phyloP scores from a whole-genome alignment of 2,113 vertebrate species.

The Ictalurus punctatus region DNA sequence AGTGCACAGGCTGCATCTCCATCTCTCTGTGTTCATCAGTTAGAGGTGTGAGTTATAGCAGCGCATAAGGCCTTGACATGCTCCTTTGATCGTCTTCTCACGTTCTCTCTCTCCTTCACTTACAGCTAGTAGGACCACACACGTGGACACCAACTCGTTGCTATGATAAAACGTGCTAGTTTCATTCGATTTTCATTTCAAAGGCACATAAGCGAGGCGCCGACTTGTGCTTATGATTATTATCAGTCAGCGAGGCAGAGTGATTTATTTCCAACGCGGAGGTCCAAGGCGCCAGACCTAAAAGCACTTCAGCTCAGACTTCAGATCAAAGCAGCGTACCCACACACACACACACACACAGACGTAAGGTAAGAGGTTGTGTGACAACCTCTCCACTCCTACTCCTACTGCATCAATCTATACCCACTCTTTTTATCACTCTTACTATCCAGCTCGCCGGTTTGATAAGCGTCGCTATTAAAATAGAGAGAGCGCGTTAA shows the following conservation, averaged over 20 bases:
- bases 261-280: conserved; percentile 33
- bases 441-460: too few relatives aligned
- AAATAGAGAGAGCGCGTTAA: not conserved
- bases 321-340: conserved; percentile 35
- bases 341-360: not conserved
- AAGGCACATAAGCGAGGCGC: conserved; percentile 16
- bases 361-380: not conserved
- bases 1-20: not conserved
- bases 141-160: conserved; percentile 22
- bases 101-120: conserved; percentile 18
- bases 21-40: not conserved
- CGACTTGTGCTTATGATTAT: conserved; percentile 48
- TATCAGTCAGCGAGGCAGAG: conserved; percentile 46
- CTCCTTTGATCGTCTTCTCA: conserved; percentile 36
- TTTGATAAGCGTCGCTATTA: not conserved
- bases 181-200: conserved; percentile 54
- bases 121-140: conserved; percentile 14
- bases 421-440: not conserved
- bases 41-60: not conserved
- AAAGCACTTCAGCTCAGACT: conserved; percentile 43
- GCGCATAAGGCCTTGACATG: not conserved
- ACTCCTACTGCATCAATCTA: not conserved
- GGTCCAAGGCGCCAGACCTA: not conserved
- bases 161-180: conserved; percentile 43
- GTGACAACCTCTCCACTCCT: conserved; percentile 1